Evolutionary conservation across 2,113 vertebrate genomes (phyloP), one percentile per base, ranked within the genome.

Genomic region (Solea solea): DNA sequence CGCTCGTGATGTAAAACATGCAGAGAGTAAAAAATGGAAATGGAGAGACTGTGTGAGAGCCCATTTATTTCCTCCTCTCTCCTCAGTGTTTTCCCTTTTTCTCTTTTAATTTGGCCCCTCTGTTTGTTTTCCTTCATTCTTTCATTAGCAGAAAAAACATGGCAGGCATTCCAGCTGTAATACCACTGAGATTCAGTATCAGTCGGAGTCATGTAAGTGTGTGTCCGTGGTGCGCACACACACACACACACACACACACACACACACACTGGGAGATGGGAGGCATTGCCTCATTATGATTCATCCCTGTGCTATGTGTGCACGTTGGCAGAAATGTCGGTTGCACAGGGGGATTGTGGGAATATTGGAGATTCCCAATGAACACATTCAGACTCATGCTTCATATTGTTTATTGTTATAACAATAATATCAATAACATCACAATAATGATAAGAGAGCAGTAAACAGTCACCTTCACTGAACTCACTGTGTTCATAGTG

Each of bases 101-200:
- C 75, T 82, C 78, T 83, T 86, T 89, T 87, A 83, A 88, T 89
- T 89, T 81, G 71, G 74, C 72, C 83, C 56, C 58, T 68, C 57
- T 72, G 85, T 89, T 91, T 86, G 64, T 87, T 90, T 88, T 85
- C 10, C 78, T 83, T 86, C 86, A 82, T 88, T 90, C 89, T 86
- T 87, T 92, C 90, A 91, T 93, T 89, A 90, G 89, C 70, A 86
- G 75, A 64, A 81, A 84, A 90, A 93, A 90, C 91, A 92, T 88
- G 72, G 86, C 86, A 71, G 74, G 62, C 84, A 88, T 93, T 90
- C 86, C 86, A 80, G 84, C 81, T 82, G 81, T 74, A 90, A 87
- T 78, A 89, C 88, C 75, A 50, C 61, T 27, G 79, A 82, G 82
- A 74, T 78, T 86, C 80, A 71, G 72, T 78, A 73, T 81, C 82